Evolutionary conservation across 2,888 invertebrate species (phyloP), one percentile per base, ranked within the genome.

Genomic region (Troglohyphantes excavatus): DNA sequence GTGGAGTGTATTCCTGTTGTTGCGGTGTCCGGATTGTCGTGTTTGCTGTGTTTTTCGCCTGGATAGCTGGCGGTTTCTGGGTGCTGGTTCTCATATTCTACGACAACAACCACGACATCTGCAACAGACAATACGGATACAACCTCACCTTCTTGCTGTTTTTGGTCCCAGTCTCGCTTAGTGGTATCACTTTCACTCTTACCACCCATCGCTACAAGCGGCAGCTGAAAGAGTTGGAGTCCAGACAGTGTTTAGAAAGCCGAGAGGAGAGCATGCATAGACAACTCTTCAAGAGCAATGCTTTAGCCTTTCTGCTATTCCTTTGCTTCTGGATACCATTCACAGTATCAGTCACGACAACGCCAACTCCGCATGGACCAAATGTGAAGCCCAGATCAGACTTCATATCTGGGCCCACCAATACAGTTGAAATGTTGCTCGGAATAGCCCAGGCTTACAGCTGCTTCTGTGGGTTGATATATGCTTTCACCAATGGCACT

Each of bases 241-340:
- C 75, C 29, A 76, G 90, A 11, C 79, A 86, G 26, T 89, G 89
- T 76, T 85, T 90, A 9, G 91, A 87, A 43, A 91, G 90, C 29
- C 78, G 91, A 46, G 91, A 91, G 67, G 90, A 91, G 59, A 90
- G 68, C 72, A 75, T 91, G 61, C 88, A 91, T n/a, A 87, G 91
- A 21, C 91, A 90, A 26, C 70, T 91, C 21, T 78, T 91, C 61
- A 91, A 88, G 67, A 91, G 87, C 63, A 91, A 91, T 83, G 84
- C 88, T 68, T 67, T 91, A 59, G 91, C 91, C n/a, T 91, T 85
- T 84, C 53, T 88, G 26, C 65, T 91, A 43, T 91, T 90, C 78
- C 76, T 91, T 33, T 65, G 90, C 53, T 91, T 91, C 59, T 91
- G 91, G 91, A 65, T 91, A 81, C 91, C 91, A n/a, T 90, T 90